A percentile compares a stretch with the other conserved stretches of the same genome.
These are phyloP conservation scores for Saguinus imperator DNA, from an alignment of 2,113 vertebrate species.

Conservation along the genomic window DNA sequence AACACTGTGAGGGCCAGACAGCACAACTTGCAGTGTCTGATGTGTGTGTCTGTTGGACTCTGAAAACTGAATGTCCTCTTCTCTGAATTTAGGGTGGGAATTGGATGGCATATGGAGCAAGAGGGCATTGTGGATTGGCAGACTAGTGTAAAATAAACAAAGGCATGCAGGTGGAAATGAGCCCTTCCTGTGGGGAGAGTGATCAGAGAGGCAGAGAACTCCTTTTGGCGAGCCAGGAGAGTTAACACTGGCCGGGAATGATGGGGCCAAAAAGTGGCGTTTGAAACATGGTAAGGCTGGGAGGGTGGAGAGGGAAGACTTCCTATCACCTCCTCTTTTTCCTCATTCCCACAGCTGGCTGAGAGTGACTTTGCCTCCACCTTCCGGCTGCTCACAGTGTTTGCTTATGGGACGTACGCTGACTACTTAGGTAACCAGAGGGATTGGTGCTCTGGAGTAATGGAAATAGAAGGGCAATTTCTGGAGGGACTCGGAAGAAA, in stretches of 20 bases:
- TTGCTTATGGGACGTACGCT: constrained; percentile 96
- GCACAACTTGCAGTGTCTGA: neutral
- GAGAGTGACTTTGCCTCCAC: constrained; percentile 94
- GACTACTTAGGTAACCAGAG: constrained; percentile 92
- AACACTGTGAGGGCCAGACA: neutral
- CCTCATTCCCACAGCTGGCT: constrained; percentile 87
- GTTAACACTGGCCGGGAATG: neutral
- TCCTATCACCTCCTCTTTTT: constrained; percentile 77
- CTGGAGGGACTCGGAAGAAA: neutral
- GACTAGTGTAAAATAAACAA: neutral
- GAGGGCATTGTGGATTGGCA: neutral
- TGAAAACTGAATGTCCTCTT: neutral
- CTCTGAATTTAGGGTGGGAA: neutral
- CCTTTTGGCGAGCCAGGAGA: neutral
- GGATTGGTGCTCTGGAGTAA: neutral
- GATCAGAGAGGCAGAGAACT: neutral
- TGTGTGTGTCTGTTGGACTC: neutral
- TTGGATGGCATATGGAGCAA: neutral
- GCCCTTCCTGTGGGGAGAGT: neutral
- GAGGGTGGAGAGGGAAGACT: neutral
- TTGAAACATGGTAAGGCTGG: neutral
- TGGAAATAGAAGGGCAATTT: constrained; percentile 1
- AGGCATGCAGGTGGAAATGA: neutral
- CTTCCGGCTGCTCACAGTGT: constrained; percentile 95
- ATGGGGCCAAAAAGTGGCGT: neutral